These are phyloP conservation scores for Xestobium rufovillosum DNA, from an alignment of 2,888 invertebrate genomes.

Conservation along the genomic window DNA sequence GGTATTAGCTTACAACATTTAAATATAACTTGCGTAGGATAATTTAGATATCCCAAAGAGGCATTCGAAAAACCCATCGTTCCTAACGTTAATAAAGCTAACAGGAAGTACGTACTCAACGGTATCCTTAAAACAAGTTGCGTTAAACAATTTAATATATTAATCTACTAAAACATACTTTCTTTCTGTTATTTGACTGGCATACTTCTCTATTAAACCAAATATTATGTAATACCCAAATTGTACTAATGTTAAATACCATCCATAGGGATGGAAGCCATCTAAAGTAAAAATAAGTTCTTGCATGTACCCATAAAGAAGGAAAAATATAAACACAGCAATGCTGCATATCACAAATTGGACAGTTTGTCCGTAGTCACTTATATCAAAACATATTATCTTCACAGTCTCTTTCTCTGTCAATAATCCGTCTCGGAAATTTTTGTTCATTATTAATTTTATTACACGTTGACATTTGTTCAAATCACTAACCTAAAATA, in stretches of 20 bases:
- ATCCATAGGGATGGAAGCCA: slow-evolving; percentile 81
- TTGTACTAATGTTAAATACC: slow-evolving; percentile 88
- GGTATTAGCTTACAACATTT: slow-evolving; percentile 97
- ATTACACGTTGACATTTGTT: slow-evolving; percentile 7
- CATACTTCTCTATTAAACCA: slow-evolving; percentile 65
- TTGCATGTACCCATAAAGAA: slow-evolving; percentile 86
- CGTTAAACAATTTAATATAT: background rate
- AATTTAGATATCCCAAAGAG: slow-evolving; percentile 89
- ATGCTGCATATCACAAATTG: slow-evolving; percentile 71
- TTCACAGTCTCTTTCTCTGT: slow-evolving; percentile 47
- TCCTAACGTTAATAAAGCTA: slow-evolving; percentile 83
- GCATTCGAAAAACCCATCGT: slow-evolving; percentile 96
- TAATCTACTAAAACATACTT: slow-evolving; percentile 39
- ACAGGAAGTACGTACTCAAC: slow-evolving; percentile 64
- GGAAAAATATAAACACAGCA: slow-evolving; percentile 80
- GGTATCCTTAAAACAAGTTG: slow-evolving; percentile 63
- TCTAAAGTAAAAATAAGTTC: slow-evolving; percentile 88
- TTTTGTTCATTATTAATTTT: slow-evolving; percentile 3
- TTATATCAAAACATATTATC: slow-evolving; percentile 68
- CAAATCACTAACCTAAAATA: no score
- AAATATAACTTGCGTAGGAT: slow-evolving; percentile 95
- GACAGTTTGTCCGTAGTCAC: slow-evolving; percentile 52
- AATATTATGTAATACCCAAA: slow-evolving; percentile 80
- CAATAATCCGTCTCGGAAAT: no score
- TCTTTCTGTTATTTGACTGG: slow-evolving; percentile 54